Base-by-base conservation (phyloP, 2,113 vertebrate genomes). In the Myrmophylax atrothorax region DNA sequence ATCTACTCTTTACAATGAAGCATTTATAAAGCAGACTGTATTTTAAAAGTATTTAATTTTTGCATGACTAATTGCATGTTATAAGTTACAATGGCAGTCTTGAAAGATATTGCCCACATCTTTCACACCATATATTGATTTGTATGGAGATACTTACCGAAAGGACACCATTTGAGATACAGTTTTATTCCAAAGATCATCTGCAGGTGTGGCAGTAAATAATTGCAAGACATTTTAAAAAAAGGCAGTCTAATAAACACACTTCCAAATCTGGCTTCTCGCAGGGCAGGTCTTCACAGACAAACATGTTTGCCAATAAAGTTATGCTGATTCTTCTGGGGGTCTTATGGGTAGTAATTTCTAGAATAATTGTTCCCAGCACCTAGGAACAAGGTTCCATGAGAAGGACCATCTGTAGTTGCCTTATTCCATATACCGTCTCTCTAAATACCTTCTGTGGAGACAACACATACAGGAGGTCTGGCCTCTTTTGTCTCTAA, bases 31-130 rank as follows among this genome's bases (percentile, higher is more conserved):
- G 24, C 59, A 81, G 81, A 42, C 50, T 11, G 7, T 79, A 72
- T 79, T 94, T 94, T 50, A 31, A 85, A 53, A 79, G 37, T 53
- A 76, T 83, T 95, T 94, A 4, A 97, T 93, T 93, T 94, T 91
- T 94, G 74, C 93, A 89, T 93, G 84, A 93, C 81, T 96, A 93
- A 96, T 94, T 90, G 69, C 52, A 12, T 35, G 33, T 89, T 93
- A 10, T 81, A 74, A 78, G 68, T 95, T 84, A 93, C 56, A 94
- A 55, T 24, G 38, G 42, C 52, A 91, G 84, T 89, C 69, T 87
- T 72, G 87, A 91, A 94, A 84, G 73, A 78, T 79, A 60, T 35
- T 94, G 69, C 62, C 84, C 62, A 35, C 33, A 31, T 87, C 47
- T 81, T 64, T 94, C 26, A 58, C 46, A 33, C 31, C 33, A n/a